These are phyloP conservation scores for Neodontobutis hainanensis DNA, from an alignment of 2,113 vertebrate species.

Conservation along the genomic window DNA sequence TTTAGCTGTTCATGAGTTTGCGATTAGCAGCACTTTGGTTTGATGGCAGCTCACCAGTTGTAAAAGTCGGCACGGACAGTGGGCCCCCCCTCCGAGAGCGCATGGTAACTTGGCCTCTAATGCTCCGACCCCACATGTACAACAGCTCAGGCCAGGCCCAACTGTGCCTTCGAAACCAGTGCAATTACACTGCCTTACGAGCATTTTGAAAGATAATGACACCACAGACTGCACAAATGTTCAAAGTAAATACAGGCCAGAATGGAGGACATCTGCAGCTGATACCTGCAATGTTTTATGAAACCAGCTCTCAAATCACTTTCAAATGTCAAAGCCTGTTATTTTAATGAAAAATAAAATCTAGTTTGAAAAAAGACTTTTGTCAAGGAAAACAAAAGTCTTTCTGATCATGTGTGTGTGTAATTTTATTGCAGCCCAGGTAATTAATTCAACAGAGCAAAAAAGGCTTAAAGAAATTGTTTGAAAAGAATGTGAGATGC, in stretches of 20 bases:
- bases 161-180: constrained; percentile 22
- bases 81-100: constrained; percentile 63
- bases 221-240: constrained; percentile 56
- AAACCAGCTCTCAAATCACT: constrained; percentile 29
- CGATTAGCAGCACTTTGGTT: constrained; percentile 73
- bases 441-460: not conserved
- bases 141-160: constrained; percentile 14
- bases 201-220: constrained; percentile 55
- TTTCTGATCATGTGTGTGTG: not conserved
- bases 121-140: constrained; percentile 72
- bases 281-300: constrained; percentile 41
- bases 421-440: not conserved
- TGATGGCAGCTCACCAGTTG: constrained; percentile 73
- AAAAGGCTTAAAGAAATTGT: too few relatives aligned
- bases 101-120: constrained; percentile 66
- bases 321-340: constrained; percentile 12
- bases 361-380: constrained; percentile 1
- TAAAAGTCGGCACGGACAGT: constrained; percentile 67
- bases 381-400: constrained; percentile 1
- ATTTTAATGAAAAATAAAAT: not conserved
- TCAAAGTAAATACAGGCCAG: constrained; percentile 47
- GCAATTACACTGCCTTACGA: constrained; percentile 38
- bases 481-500: not conserved
- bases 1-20: constrained; percentile 69
- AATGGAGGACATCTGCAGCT: constrained; percentile 44